Base-by-base conservation (phyloP, 30 jellyfish, hydroid and myxozoan genomes). In the Aurelia sp. region DNA sequence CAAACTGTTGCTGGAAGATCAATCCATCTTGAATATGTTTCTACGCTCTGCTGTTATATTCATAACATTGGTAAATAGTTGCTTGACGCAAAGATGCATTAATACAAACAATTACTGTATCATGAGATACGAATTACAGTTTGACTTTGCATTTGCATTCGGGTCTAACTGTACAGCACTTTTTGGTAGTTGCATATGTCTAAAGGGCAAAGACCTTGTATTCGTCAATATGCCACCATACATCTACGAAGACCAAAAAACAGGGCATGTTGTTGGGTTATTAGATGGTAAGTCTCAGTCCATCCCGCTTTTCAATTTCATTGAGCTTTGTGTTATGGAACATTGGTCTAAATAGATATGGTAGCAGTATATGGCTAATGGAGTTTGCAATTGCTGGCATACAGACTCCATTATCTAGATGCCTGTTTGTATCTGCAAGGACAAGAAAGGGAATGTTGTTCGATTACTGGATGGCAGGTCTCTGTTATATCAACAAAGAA, bases 81-180 rank as follows among this genome's bases (percentile, higher is more conserved):
- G 52, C 41, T 17, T 22, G 74, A 17, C 4, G 13, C 33, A 75
- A 13, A 13, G 61, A 21, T 75, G 86, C 17, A 35, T 57, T n/a
- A 22, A 75, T 18, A 75, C 10, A 5, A 30, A 17, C 59, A 20
- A 21, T 18, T 8, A 17, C 10, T 75, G 86, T 62, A 61, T 51
- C 9, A 53, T 15, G 27, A 23, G 86, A 75, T 58, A 75, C 37
- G 86, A 75, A 40, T 57, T 75, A 33, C 47, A 30, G 50, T 30
- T 75, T 8, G 86, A 75, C 27, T 75, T 75, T 30, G 75, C 51
- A 40, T 13, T 4, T 21, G 63, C 57, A 1, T 58, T 75, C 37
- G 62, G 37, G 11, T 27, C 15, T n/a, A 75, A 75, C 75, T 75
- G 86, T 62, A 51, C 86, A 18, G 69, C 60, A 19, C 65, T 57